phyloP scores from a whole-genome alignment of 2,797 vertebrate genomes.

The Hypotaenidia okinawae region DNA sequence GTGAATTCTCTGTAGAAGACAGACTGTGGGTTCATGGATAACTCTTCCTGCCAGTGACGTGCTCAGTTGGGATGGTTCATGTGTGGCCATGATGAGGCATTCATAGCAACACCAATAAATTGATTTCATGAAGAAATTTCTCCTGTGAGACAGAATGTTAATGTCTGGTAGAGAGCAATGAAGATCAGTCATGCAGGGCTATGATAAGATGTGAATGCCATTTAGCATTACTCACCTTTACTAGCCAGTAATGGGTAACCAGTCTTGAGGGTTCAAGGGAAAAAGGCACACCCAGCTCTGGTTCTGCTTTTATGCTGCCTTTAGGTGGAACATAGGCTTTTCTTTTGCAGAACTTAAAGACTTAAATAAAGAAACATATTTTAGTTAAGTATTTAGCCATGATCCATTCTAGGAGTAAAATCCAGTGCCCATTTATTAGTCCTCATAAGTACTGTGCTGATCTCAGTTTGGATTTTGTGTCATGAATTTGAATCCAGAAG shows the following conservation, averaged over 20 bases:
- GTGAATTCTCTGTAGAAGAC: background rate
- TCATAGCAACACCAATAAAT: background rate
- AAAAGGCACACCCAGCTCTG: conserved; percentile 1
- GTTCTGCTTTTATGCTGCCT: background rate
- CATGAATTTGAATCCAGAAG: background rate
- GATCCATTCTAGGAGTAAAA: background rate
- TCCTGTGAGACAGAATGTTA: background rate
- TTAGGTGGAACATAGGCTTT: background rate
- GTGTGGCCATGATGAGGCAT: background rate
- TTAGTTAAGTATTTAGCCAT: background rate
- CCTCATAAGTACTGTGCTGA: background rate
- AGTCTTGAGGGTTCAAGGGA: background rate
- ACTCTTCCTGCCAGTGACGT: fast-evolving
- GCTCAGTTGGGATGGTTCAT: background rate
- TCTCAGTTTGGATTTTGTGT: background rate
- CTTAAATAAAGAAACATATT: background rate
- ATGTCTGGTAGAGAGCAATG: background rate
- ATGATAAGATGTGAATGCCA: background rate
- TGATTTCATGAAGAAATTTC: background rate
- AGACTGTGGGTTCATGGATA: fast-evolving
- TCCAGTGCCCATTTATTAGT: background rate
- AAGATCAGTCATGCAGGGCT: background rate
- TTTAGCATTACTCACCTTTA: background rate
- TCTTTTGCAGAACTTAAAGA: background rate
- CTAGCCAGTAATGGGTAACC: background rate